Base-by-base conservation (phyloP, 1,140 invertebrate species). In the Drosophila elegans region DNA sequence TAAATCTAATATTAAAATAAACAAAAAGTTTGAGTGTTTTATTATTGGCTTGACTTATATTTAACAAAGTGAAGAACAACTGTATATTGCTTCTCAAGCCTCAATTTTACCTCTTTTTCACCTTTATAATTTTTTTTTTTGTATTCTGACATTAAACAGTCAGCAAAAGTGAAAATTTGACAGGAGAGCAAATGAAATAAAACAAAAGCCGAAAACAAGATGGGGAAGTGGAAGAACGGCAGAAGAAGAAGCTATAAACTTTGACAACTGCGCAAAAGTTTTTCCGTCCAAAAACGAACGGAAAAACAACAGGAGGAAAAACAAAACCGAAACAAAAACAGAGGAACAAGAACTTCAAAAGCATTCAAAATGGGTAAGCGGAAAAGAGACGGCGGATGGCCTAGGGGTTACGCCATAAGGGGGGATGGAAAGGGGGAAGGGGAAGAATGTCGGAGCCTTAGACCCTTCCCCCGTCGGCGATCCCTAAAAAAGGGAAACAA, bases 121-220 rank as follows among this genome's bases (percentile, higher is more conserved):
- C 2, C 13, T 36, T 49, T 60, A 48, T 32, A 25, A 39, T 16
- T 32, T 34, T 13, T 36, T n/a, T 52, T 6, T 7, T 32, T 25
- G 45, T 62, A 11, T 10, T 21, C 62, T 53, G 78, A 86, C 78
- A 75, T 85, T 81, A 86, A 86, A 82, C 66, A 78, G 78, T 82
- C 75, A 82, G 83, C 62, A 88, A 86, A 86, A 88, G 83, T 86
- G 79, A 88, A 88, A 86, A 83, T 88, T 88, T 88, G 79, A 83
- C 84, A 79, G 67, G 69, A 76, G 64, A 79, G 74, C 79, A 78
- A 79, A 79, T 79, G 59, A 82, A 82, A 86, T 82, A 80, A 76
- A 86, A 83, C 59, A 86, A 88, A 78, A 62, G 66, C 21, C 64
- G 72, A 63, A 48, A 54, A 63, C 46, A 55, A 12, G 56, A 55